Conservation (phyloP, 2,113 vertebrate genomes). For the Sylvietta virens region DNA sequence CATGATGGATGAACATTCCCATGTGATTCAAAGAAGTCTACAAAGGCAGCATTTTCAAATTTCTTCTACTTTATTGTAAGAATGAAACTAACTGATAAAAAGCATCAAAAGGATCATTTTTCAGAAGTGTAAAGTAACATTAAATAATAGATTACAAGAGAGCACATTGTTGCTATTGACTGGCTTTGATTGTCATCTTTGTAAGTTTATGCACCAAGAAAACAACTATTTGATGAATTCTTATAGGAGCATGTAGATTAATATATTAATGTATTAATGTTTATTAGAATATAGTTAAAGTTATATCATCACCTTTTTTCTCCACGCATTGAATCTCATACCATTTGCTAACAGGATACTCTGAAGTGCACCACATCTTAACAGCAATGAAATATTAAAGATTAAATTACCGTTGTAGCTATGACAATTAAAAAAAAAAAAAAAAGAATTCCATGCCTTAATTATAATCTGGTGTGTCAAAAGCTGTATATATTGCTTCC, state of each 20-base stretch:
- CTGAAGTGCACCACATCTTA: background rate
- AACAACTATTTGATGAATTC: background rate
- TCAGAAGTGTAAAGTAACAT: background rate
- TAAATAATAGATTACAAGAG: slow-evolving; percentile 18
- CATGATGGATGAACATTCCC: background rate
- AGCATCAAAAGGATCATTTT: background rate
- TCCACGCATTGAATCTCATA: background rate
- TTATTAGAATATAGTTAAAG: background rate
- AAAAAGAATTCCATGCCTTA: background rate
- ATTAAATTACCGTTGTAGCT: background rate
- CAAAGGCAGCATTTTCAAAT: background rate
- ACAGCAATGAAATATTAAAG: background rate
- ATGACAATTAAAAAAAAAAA: background rate
- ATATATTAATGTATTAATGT: background rate
- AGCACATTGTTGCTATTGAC: background rate
- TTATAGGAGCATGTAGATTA: background rate
- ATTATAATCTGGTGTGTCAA: background rate
- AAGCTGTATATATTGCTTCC: background rate
- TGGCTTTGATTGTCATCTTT: background rate
- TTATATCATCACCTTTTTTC: background rate
- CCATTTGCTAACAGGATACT: background rate
- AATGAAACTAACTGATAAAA: background rate
- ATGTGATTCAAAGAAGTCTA: background rate
- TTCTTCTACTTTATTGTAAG: background rate
- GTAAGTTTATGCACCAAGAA: background rate